Percentiles rank a stretch among this genome's conserved stretches.
Conservation (phyloP, 2,888 invertebrate genomes). For the Thera obeliscata region DNA sequence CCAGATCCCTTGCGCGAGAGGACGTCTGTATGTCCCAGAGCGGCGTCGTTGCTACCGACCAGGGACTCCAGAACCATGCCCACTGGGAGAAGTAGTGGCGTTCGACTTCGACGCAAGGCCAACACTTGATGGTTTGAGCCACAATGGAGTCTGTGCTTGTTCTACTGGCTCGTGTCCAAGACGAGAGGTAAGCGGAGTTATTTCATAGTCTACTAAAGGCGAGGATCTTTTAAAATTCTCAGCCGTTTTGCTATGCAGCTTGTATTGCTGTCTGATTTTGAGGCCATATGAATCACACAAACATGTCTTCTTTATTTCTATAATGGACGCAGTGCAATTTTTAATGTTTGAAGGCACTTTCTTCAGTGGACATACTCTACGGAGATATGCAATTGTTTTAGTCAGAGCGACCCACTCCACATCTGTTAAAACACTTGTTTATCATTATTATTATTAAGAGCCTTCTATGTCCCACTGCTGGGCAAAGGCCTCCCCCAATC, state of each 20-base stretch:
- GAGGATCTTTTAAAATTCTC: too few relatives aligned
- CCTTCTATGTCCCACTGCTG: too few relatives aligned
- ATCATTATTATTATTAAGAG: too few relatives aligned
- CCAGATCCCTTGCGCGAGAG: constrained; percentile 89
- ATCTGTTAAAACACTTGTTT: too few relatives aligned
- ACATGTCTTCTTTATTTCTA: too few relatives aligned
- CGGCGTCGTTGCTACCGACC: constrained; percentile 91
- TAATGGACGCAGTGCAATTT: too few relatives aligned
- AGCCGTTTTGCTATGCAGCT: neutral
- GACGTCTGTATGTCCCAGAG: constrained; percentile 90
- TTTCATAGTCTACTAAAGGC: neutral
- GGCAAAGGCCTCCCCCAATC: too few relatives aligned
- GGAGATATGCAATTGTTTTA: too few relatives aligned
- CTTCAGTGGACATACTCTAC: too few relatives aligned
- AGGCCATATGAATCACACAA: too few relatives aligned
- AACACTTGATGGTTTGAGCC: constrained; percentile 91
- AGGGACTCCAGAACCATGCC: constrained; percentile 91
- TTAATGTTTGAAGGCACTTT: too few relatives aligned
- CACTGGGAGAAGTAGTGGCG: constrained; percentile 88
- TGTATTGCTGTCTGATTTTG: neutral
- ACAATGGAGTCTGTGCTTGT: constrained; percentile 93
- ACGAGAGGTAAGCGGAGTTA: constrained; percentile 54
- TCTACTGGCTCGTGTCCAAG: constrained; percentile 83
- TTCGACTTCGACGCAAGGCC: constrained; percentile 92
- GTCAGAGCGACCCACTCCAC: too few relatives aligned